Evolutionary conservation across 2,113 vertebrate species (phyloP).

Genomic region (Syrmaticus mikado): DNA sequence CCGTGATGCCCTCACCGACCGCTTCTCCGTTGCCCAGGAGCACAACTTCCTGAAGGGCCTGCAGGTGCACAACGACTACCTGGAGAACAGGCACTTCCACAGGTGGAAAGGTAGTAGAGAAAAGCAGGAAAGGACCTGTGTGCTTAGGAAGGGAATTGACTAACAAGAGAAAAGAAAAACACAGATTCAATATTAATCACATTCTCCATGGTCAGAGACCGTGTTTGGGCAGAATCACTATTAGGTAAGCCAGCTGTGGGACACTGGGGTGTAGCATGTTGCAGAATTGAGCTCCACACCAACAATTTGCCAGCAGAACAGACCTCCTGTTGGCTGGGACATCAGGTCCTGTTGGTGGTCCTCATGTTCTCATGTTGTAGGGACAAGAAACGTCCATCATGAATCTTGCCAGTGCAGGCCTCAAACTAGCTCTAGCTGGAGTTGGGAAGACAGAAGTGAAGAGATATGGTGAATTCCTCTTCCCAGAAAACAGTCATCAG

Average conservation of each 20-base stretch:
- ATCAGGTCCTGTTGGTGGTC: neutral
- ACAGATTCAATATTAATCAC: accelerated
- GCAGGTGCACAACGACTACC: constrained; percentile 74
- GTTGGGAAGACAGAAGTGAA: neutral
- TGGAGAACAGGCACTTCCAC: constrained; percentile 60
- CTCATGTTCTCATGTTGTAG: neutral
- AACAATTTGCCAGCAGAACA: neutral
- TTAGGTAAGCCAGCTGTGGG: neutral
- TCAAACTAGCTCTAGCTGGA: neutral
- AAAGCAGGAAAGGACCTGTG: neutral
- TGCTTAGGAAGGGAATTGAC: neutral
- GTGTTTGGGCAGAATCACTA: neutral
- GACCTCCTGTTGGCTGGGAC: neutral
- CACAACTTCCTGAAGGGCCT: constrained; percentile 77
- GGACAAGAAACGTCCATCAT: neutral
- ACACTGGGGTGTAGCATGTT: accelerated
- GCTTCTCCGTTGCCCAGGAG: constrained; percentile 53
- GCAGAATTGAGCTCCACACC: accelerated
- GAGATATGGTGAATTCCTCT: neutral
- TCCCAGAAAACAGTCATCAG: neutral
- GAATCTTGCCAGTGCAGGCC: neutral
- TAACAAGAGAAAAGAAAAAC: accelerated
- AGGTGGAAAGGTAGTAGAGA: constrained; percentile 75
- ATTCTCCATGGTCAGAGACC: neutral
- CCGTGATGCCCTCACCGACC: constrained; percentile 57